phyloP scores from a whole-genome alignment of 2,888 invertebrate genomes.

The Megastigmus dorsalis region DNA sequence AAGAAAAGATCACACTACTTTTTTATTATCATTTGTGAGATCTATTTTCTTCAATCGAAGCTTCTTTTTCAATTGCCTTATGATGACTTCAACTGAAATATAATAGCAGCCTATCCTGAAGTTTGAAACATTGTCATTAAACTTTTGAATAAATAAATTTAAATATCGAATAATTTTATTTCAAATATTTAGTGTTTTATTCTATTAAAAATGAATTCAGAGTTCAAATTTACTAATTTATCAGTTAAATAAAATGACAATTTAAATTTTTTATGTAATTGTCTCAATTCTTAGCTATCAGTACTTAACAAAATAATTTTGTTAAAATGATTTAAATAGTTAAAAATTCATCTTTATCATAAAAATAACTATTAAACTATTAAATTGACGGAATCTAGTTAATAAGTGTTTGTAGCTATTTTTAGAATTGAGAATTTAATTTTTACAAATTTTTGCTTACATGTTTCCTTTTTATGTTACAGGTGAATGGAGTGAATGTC shows the following conservation, averaged over 20 bases:
- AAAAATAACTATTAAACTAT: not conserved
- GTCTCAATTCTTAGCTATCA: not conserved
- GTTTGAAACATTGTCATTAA: no score
- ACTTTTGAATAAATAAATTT: no score
- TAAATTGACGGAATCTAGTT: not conserved
- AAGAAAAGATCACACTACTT: constrained; percentile 37
- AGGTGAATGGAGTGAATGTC: constrained; percentile 95
- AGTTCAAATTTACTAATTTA: not conserved
- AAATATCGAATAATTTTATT: no score
- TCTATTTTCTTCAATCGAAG: constrained; percentile 16
- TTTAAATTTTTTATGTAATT: not conserved
- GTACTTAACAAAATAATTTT: not conserved
- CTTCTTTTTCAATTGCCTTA: constrained; percentile 24
- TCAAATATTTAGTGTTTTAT: no score
- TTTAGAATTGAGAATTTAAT: not conserved
- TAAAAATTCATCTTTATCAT: no score
- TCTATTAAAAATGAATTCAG: not conserved
- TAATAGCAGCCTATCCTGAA: no score
- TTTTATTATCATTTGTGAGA: constrained; percentile 27
- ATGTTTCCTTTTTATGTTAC: constrained; percentile 58
- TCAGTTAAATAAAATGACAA: constrained; percentile 1
- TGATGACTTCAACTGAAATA: not conserved
- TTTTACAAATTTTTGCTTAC: not conserved
- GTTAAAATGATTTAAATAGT: not conserved
- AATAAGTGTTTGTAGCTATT: not conserved